Conservation (phyloP, 2,888 invertebrate species). For the Harmothoe impar region DNA sequence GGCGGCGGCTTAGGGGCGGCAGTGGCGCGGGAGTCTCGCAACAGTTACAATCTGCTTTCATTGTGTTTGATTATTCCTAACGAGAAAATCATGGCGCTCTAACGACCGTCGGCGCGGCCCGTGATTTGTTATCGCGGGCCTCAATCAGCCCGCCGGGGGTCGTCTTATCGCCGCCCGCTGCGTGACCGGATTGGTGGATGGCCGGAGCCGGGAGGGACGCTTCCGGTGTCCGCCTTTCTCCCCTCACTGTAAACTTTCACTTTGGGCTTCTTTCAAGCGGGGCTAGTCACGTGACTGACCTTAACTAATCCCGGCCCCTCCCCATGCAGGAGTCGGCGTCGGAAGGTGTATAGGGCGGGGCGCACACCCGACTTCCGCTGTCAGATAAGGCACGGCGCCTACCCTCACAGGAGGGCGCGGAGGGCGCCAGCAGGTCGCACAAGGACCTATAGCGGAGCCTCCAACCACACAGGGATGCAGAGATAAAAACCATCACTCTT, state of each 20-base stretch:
- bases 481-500: not conserved
- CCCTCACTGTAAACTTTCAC: not conserved
- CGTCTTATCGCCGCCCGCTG: slow-evolving; percentile 14
- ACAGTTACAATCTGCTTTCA: slow-evolving; percentile 58
- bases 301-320: not conserved
- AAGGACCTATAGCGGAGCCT: not conserved
- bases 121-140: slow-evolving; percentile 37
- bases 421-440: not conserved
- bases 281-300: not conserved
- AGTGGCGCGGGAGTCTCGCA: not conserved
- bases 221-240: slow-evolving; percentile 13
- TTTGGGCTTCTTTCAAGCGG: not conserved
- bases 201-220: not conserved
- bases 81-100: slow-evolving; percentile 58
- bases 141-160: slow-evolving; percentile 27
- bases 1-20: not conserved
- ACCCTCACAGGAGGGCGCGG: not conserved
- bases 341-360: not conserved
- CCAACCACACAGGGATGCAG: not conserved
- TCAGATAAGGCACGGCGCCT: not conserved
- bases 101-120: slow-evolving; percentile 25
- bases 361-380: not conserved
- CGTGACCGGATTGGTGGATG: slow-evolving; percentile 37
- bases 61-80: slow-evolving; percentile 58
- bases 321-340: not conserved